phyloP scores from a whole-genome alignment of 2,797 vertebrate species.

The Glossophaga mutica region DNA sequence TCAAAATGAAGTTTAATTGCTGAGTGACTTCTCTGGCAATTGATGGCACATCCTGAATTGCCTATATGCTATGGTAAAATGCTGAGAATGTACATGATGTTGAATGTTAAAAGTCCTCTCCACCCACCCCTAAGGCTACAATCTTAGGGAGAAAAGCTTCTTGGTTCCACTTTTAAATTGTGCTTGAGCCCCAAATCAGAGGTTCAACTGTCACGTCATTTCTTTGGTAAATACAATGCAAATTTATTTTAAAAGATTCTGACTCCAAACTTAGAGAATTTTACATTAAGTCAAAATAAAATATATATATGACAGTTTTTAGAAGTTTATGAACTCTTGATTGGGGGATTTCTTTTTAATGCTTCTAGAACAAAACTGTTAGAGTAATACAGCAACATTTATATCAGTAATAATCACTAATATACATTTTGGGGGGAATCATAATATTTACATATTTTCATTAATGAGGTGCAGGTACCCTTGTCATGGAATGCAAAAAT shows the following conservation, averaged over 20 bases:
- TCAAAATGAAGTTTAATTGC: not conserved
- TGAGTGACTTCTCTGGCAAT: not conserved
- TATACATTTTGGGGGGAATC: not conserved
- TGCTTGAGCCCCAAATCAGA: not conserved
- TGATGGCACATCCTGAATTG: not conserved
- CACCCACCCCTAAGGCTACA: not conserved
- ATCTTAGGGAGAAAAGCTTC: not conserved
- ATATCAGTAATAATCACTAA: not conserved
- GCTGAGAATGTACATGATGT: not conserved
- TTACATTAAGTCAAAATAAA: not conserved
- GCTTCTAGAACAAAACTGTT: not conserved
- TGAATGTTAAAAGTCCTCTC: not conserved
- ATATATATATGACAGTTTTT: not conserved
- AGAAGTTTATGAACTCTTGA: not conserved
- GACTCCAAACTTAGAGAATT: not conserved
- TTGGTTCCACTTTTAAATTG: not conserved
- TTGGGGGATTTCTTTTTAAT: not conserved
- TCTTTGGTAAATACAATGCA: not conserved
- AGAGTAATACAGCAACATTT: not conserved
- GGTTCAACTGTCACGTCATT: not conserved
- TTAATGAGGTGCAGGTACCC: not conserved
- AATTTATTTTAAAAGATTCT: not conserved
- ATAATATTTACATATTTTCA: not conserved
- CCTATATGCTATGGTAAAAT: not conserved
- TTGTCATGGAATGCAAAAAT: not conserved